Base-by-base conservation (phyloP, 2,113 vertebrate species). In the Cyanistes caeruleus region DNA sequence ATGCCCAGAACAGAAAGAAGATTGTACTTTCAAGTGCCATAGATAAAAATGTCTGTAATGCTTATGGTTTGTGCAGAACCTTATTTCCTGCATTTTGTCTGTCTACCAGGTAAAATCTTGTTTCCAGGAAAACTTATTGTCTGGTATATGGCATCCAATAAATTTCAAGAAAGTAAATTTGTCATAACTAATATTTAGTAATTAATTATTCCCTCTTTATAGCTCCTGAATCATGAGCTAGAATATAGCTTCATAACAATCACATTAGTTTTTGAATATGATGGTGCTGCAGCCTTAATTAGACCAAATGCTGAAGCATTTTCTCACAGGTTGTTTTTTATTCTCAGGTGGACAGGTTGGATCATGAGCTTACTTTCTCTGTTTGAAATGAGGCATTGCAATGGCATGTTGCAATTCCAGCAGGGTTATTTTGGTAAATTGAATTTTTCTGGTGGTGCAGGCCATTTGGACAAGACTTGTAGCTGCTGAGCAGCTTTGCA, bases 161-260 rank as follows among this genome's bases (percentile, higher is more conserved):
- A 88, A 94, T 86, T 86, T 51, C 25, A 51, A 89, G 76, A 28
- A 93, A 81, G 21, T 74, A 77, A 73, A 77, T 86, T 92, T 86
- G 23, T 86, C 83, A 43, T 80, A 80, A 80, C 52, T 86, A 88
- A 46, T 94, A 83, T 74, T 88, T 90, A 69, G 55, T 67, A 77
- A 93, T 93, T 96, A 84, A 80, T 94, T 86, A 64, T 92, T 94
- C 28, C 28, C 46, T 84, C 43, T 30, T 89, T 88, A 79, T 55
- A 48, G 10, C 68, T 78, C 44, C 33, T 84, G 72, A 93, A 63
- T 95, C 60, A 87, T 72, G 73, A 74, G 33, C 35, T 90, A 86
- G 43, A 72, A 43, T 92, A 55, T 46, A 70, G 82, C 65, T 92
- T 88, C 48, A 44, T 77, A 95, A 86, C 56, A 83, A 67, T 92